A percentile compares a stretch with the other conserved stretches of the same genome.
Evolutionary conservation across 2,888 invertebrate genomes (phyloP).

Genomic region (Ariolimax columbianus): DNA sequence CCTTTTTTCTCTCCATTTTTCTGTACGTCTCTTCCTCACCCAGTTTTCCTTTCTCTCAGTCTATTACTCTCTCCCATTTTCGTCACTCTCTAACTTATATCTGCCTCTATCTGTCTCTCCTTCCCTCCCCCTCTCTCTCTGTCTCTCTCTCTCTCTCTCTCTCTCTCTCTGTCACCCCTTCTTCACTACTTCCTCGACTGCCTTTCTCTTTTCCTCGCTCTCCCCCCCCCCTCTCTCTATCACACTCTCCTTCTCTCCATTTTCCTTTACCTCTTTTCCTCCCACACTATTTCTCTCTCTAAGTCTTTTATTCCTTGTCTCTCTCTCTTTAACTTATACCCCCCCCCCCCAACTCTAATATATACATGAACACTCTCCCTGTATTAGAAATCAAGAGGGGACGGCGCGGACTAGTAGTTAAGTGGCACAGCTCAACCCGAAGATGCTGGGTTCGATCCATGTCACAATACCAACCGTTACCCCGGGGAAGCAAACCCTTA

Average conservation of each 20-base stretch:
- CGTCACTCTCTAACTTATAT: background rate
- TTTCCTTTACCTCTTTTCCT: slow-evolving; percentile 9
- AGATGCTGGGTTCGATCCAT: no score
- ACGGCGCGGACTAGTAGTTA: no score
- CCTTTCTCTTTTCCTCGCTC: slow-evolving; percentile 5
- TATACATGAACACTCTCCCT: no score
- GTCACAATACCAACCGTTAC: no score
- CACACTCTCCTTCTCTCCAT: slow-evolving; percentile 10
- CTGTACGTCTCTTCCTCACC: slow-evolving; percentile 23
- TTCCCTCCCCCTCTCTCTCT: background rate
- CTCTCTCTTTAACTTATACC: no score
- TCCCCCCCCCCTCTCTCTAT: slow-evolving; percentile 35
- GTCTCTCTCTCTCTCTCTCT: background rate
- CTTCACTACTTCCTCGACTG: slow-evolving; percentile 31
- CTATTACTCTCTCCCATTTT: slow-evolving; percentile 3
- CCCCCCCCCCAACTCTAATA: no score
- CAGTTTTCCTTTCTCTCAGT: background rate
- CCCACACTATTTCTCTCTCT: slow-evolving; percentile 34
- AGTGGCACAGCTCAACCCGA: no score
- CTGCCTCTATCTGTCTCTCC: slow-evolving; percentile 16
- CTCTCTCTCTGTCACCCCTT: slow-evolving; percentile 11
- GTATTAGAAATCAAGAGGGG: no score
- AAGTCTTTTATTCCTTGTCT: no score
- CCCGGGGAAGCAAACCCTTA: no score
- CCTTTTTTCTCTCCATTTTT: slow-evolving; percentile 28